Evolutionary conservation across 92 coral and sea anemone species (phyloP), one percentile per base, ranked within the genome.

Genomic region (Paragorgia papillata): DNA sequence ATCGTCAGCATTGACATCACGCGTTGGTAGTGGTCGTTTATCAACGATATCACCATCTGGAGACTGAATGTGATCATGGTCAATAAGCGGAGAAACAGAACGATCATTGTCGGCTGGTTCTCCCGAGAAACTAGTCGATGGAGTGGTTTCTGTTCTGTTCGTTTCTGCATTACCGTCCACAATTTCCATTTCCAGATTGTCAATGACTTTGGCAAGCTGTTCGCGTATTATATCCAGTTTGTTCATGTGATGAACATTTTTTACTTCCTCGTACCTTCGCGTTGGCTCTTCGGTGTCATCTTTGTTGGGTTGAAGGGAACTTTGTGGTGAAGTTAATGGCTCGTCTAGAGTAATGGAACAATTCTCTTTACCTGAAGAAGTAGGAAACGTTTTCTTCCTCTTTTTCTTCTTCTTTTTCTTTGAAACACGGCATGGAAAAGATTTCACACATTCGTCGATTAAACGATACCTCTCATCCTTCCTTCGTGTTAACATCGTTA

Each of bases 201-300:
- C 66, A 51, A 56, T 56, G 12, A 15, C 29, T 13, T 13, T 22
- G 18, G 29, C 5, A 56, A 56, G 8, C 28, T 3, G 14, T 6
- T 56, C 30, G 18, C 62, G 29, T 56, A 56, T 22, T 28, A 14
- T 22, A 1, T 67, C 86, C 43, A 74, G 77, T 15, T 63, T 53
- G 81, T 15, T 41, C 68, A 18, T 62, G 37, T 7, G 44, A 26
- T 54, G 29, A 37, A 10, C 6, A 37, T 37, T 37, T 37, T 4
- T 4, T 37, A 4, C 43, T 37, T 37, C 43, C 4, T 37, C 43
- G 10, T 37, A 10, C 43, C 10, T 10, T 37, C 6, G 6, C 10
- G 4, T 10, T 37, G 10, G 43, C 43, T 37, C 43, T 37, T 37
- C 43, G 7, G 29, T 1, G 27, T 7, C 27, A 24, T 14, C 3